Conservation (phyloP, 2,113 vertebrate genomes). For the Lagopus muta region DNA sequence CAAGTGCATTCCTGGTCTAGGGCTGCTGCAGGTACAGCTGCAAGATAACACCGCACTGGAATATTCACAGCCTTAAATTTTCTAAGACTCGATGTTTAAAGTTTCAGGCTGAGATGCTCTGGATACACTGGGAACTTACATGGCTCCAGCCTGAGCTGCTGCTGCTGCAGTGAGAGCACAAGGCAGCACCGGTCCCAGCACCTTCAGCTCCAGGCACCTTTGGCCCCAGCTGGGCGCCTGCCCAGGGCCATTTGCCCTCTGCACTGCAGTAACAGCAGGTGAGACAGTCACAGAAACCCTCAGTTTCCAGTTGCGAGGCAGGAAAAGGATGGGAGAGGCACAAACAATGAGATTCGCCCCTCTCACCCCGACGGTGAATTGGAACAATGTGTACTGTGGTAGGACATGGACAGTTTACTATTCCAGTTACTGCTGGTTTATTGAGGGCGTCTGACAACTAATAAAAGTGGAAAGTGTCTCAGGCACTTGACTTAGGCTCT, state of each 20-base stretch:
- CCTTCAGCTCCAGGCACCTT: not conserved
- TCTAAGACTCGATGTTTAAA: not conserved
- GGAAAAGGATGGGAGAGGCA: not conserved
- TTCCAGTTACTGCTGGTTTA: constrained; percentile 40
- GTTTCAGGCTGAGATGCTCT: not conserved
- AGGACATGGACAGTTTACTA: not conserved
- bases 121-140: not conserved
- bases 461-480: constrained; percentile 34
- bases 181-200: not conserved
- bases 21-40: not conserved
- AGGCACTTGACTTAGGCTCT: not conserved
- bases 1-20: not conserved
- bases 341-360: not conserved
- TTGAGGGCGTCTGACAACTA: constrained; percentile 1
- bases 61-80: not conserved
- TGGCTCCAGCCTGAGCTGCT: not conserved
- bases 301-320: not conserved
- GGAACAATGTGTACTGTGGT: constrained; percentile 35
- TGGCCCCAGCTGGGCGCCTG: not conserved
- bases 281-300: not conserved
- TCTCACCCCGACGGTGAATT: rapidly evolving
- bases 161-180: rapidly evolving
- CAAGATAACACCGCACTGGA: rapidly evolving
- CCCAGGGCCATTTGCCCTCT: rapidly evolving
- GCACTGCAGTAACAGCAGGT: not conserved